Evolutionary conservation across 2,888 invertebrate species (phyloP).

Genomic region (Oeneis ivallda): DNA sequence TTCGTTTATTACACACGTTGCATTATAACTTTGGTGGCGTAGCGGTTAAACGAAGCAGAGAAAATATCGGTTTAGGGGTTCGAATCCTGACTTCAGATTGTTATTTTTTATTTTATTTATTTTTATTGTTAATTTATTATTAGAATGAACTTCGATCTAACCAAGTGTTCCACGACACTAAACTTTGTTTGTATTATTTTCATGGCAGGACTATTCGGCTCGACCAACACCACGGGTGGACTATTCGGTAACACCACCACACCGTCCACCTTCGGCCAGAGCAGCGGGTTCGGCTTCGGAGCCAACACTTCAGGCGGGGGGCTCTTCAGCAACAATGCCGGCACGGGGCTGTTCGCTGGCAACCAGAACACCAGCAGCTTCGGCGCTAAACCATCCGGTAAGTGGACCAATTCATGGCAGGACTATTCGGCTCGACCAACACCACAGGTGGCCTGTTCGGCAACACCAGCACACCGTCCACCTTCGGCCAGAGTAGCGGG

Average conservation of each 20-base stretch:
- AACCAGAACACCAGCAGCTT: conserved; percentile 82
- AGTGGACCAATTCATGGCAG: conserved; percentile 50
- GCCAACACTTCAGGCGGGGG: conserved; percentile 64
- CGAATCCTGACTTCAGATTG: too few relatives aligned
- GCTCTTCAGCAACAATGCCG: conserved; percentile 80
- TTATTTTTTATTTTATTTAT: too few relatives aligned
- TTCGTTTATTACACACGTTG: too few relatives aligned
- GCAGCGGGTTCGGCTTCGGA: conserved; percentile 76
- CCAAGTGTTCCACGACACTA: too few relatives aligned
- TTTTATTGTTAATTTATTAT: too few relatives aligned
- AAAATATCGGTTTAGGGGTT: too few relatives aligned
- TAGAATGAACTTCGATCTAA: too few relatives aligned
- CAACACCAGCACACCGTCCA: conserved; percentile 55
- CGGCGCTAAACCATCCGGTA: conserved; percentile 80
- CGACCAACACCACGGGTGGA: conserved; percentile 66
- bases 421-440: conserved; percentile 84
- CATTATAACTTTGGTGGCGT: too few relatives aligned
- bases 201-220: conserved; percentile 82
- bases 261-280: conserved; percentile 83
- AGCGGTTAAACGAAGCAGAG: too few relatives aligned
- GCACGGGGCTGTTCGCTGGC: conserved; percentile 83
- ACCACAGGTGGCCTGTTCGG: conserved; percentile 66
- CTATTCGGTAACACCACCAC: conserved; percentile 60
- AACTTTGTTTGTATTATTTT: too few relatives aligned
- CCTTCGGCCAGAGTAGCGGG: conserved; percentile 84